Conservation (phyloP, 2,888 invertebrate genomes). For the Maniola hyperantus region DNA sequence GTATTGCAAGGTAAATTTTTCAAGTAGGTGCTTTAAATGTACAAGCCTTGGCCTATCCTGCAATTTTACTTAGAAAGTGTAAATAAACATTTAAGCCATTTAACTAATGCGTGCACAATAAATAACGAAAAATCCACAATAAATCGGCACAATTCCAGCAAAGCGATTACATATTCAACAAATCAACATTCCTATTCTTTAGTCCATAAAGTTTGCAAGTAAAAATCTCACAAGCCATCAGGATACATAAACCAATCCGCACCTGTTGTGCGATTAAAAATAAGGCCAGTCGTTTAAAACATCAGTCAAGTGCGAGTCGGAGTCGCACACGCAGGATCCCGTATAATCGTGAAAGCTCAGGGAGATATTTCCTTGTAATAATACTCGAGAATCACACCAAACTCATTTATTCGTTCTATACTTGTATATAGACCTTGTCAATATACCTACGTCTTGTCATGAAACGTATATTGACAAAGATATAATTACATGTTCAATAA, state of each 20-base stretch:
- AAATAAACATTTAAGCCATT: conserved; percentile 12
- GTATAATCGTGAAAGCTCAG: no score
- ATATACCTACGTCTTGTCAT: no score
- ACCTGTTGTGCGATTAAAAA: conserved; percentile 49
- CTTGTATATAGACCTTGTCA: no score
- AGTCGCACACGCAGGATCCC: no score
- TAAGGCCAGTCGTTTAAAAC: conserved; percentile 36
- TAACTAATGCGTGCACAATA: conserved; percentile 17
- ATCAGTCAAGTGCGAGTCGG: neutral
- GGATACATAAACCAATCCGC: conserved; percentile 61
- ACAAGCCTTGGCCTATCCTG: conserved; percentile 1
- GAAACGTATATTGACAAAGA: no score
- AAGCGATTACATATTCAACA: conserved; percentile 25
- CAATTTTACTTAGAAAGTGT: conserved; percentile 12
- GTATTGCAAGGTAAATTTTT: no score
- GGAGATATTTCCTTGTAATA: no score
- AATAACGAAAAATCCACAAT: conserved; percentile 19
- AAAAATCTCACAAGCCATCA: conserved; percentile 52
- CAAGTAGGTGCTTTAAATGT: conserved; percentile 17
- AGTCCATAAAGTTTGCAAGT: conserved; percentile 31
- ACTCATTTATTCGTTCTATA: no score
- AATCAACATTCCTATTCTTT: conserved; percentile 25
- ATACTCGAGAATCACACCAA: no score
- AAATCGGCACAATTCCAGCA: conserved; percentile 24
- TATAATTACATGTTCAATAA: no score